Percentiles rank a stretch among this genome's conserved stretches.
These are phyloP conservation scores for Pelvicachromis taeniatus DNA, from an alignment of 2,113 vertebrate species.

Conservation along the genomic window DNA sequence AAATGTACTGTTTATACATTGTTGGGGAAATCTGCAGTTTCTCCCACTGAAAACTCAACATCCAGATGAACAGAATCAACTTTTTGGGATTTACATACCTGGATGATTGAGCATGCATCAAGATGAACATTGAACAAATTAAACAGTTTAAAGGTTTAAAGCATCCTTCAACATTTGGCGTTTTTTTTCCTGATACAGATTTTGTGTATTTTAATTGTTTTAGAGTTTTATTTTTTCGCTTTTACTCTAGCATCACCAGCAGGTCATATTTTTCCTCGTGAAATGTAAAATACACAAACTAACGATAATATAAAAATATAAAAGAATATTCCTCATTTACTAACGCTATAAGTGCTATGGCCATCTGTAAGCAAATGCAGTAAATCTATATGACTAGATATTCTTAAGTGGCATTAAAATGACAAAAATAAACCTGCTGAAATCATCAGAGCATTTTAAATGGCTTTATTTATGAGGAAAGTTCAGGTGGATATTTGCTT, in stretches of 20 bases:
- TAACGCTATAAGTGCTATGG: background rate
- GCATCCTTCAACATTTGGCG: background rate
- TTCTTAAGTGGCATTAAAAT: background rate
- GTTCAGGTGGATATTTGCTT: background rate
- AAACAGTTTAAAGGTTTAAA: background rate
- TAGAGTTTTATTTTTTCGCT: background rate
- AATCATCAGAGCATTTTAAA: constrained; percentile 16
- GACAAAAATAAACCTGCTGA: constrained; percentile 21
- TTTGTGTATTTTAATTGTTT: background rate
- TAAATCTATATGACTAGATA: background rate
- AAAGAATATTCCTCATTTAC: background rate
- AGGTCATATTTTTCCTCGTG: fast-evolving
- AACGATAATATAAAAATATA: background rate
- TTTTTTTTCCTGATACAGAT: background rate
- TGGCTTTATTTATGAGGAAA: constrained; percentile 1
- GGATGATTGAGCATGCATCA: too few species aligned
- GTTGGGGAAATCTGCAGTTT: too few species aligned
- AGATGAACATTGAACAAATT: background rate
- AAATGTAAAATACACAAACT: background rate
- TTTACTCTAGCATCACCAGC: background rate
- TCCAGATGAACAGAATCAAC: too few species aligned
- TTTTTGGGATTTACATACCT: too few species aligned
- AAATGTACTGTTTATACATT: too few species aligned
- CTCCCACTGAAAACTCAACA: too few species aligned
- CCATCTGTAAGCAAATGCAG: background rate